Evolutionary conservation across 2,113 vertebrate genomes (phyloP), one percentile per base, ranked within the genome.

Genomic region (Tor tambroides): DNA sequence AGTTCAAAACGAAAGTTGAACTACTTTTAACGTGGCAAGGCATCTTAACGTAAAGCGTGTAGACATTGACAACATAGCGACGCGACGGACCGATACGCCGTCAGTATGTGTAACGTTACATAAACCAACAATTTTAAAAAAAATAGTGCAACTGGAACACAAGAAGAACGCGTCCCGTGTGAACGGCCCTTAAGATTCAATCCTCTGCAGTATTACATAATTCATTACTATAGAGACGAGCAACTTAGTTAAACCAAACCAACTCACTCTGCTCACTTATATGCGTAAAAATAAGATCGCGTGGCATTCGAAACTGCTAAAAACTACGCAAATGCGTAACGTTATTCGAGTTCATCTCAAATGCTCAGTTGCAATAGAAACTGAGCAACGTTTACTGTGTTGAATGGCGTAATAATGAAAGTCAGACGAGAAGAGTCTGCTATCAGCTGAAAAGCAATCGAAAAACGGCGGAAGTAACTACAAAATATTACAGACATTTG

Each of bases 141-240:
- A 61, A 30, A 65, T 3, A n/a, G 15, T 15, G 32, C 9, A 4
- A 17, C 6, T 28, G 30, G 12, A 80, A 78, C 14, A 15, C 8
- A 21, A 67, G n/a, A 46, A 63, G 7, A 77, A n/a, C n/a, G 41
- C 6, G 6, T 80, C 56, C 11, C 23, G 56, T 61, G 56, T 43
- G 56, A 61, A 80, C 32, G 17, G 43, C 26, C 21, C 32, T 63
- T 8, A 91, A 87, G 87, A 87, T 84, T 11, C 30, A 86, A 88
- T 85, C 80, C 88, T 93, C 94, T 93, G 94, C 94, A 94, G 93
- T 94, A 90, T 95, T 95, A 91, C 93, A 94, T 95, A 95, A 94
- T 88, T 90, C 83, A 87, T 89, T 91, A 91, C 81, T 89, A 92
- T 88, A 46, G 88, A 87, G 87, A 89, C 72, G 65, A 85, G 89